Evolutionary conservation across 2,113 vertebrate genomes (phyloP), one percentile per base, ranked within the genome.

Genomic region (Prionailurus viverrinus): DNA sequence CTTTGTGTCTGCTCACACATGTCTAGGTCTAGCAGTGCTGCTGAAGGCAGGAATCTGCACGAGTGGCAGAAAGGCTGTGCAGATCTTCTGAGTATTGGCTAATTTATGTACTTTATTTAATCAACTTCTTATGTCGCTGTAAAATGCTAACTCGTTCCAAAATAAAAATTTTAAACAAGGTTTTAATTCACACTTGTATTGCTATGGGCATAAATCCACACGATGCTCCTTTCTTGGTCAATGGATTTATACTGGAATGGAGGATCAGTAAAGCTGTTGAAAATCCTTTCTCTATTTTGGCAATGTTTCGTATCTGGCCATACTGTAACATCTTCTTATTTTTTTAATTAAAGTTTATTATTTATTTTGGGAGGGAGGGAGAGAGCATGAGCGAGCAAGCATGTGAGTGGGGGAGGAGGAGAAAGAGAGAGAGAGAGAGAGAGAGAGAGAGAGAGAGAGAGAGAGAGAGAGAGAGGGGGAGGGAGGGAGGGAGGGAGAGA

Each of bases 151-250:
- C 36, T 51, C 76, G 45, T 88, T 73, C 14, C 36, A 66, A 55
- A 94, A 55, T 73, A 61, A 29, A 89, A 74, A n/a, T 39, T 45
- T 79, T 51, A 82, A 91, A 53, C 33, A 69, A 36, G 21, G 45
- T 83, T 84, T 87, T 91, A 84, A 94, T 61, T 95, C 91, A 84
- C 53, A 78, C 65, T 88, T 66, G 29, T 71, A 73, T 51, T 76
- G 23, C 76, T 91, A 7, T 53, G 31, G 9, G 81, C 65, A 45
- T 65, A n/a, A 88, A 82, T 39, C 33, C 31, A 48, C 15, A 71
- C 14, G n/a, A 45, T 29, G 11, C 73, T 29, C 45, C 45, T 58
- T 21, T 14, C 31, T 58, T 63, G 45, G 48, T 76, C 76, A 31
- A 10, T 18, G 48, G 48, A 61, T 61, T 80, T 36, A 66, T 53